Conservation (phyloP, 1,140 invertebrate genomes). For the Anadara kagoshimensis region DNA sequence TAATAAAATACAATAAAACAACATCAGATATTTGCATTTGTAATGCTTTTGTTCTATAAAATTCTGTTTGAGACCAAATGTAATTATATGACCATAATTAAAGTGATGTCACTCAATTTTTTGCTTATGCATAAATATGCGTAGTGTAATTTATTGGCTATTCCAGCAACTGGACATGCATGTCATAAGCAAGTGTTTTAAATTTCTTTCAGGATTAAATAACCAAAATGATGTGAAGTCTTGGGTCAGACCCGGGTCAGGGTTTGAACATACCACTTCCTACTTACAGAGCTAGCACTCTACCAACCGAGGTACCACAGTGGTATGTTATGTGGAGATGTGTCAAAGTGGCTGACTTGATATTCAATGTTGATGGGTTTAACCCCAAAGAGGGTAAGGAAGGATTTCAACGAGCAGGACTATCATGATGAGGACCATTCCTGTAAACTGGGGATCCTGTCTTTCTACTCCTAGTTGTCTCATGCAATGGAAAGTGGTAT, state of each 20-base stretch:
- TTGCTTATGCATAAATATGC: background rate
- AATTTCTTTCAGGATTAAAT: too few species aligned
- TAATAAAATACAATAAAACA: constrained; percentile 31
- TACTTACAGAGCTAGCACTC: background rate
- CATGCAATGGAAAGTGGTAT: too few species aligned
- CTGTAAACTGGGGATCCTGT: background rate
- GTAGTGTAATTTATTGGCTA: background rate
- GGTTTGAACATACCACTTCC: background rate
- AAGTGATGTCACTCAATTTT: too few species aligned
- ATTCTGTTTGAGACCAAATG: too few species aligned
- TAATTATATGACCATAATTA: too few species aligned
- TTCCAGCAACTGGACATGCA: too few species aligned
- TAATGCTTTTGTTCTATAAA: too few species aligned
- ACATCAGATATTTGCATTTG: background rate
- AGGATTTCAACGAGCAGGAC: background rate
- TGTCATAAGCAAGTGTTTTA: background rate
- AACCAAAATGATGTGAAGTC: background rate
- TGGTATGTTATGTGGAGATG: background rate
- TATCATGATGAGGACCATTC: background rate
- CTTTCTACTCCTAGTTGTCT: background rate
- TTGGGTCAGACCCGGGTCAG: background rate
- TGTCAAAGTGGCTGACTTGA: background rate
- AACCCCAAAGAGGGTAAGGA: background rate
- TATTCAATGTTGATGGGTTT: background rate
- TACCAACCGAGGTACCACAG: background rate